A percentile compares a stretch with the other conserved stretches of the same genome.
These are phyloP conservation scores for Drosophila fungiperda DNA, from an alignment of 2,888 invertebrate species.

Conservation along the genomic window DNA sequence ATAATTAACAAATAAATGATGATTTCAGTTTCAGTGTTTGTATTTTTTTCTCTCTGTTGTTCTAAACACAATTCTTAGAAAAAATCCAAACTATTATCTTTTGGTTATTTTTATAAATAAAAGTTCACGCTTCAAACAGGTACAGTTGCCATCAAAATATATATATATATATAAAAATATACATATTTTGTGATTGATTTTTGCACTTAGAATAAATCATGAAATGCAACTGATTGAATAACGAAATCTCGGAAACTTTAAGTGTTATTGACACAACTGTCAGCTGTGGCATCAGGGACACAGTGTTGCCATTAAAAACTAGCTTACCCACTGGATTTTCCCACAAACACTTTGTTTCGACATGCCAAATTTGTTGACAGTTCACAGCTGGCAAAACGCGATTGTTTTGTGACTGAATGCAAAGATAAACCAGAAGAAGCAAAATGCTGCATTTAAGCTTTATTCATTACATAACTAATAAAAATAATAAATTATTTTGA, in stretches of 20 bases:
- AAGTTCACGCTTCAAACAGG: conserved; percentile 12
- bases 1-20: conserved; percentile 64
- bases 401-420: background rate
- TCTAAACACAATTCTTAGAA: conserved; percentile 17
- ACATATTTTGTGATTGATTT: conserved; percentile 20
- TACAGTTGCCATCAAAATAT: conserved; percentile 21
- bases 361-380: conserved; percentile 1
- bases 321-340: background rate
- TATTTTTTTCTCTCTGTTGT: background rate
- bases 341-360: background rate
- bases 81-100: background rate
- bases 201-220: background rate
- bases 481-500: background rate
- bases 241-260: conserved; percentile 6
- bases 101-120: background rate
- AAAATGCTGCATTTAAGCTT: background rate
- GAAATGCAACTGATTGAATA: conserved; percentile 13
- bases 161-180: background rate
- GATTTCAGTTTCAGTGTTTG: conserved; percentile 1
- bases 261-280: conserved; percentile 26
- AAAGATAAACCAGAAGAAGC: background rate
- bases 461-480: background rate
- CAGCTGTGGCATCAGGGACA: background rate
- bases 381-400: background rate
- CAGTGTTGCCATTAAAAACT: background rate